Base-by-base conservation (phyloP, 2,797 vertebrate species). In the Pyrocephalus nanus region DNA sequence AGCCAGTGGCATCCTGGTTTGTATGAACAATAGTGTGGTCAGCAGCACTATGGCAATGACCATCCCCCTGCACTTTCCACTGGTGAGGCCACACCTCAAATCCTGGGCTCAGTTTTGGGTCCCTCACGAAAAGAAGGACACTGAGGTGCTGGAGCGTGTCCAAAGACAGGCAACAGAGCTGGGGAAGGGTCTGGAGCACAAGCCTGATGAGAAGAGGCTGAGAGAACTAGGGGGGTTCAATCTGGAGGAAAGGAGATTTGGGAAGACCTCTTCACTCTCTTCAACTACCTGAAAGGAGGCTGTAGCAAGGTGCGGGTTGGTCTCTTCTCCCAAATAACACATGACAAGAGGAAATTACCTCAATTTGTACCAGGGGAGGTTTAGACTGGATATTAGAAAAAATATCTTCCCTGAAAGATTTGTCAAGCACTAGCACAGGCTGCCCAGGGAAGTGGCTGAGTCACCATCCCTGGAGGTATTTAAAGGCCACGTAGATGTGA, bases 11-110 rank as follows among this genome's bases (percentile, higher is more conserved):
- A 48, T 64, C 55, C 34, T 54, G 45, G 14, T 5, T 1, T 54
- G 2, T 29, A 3, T 8, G 29, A 73, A 71, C 3, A 54, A 3
- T 0, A 6, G 18, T 7, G 54, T 40, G 65, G 5, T 4, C 57
- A 83, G 27, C 23, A 54, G 42, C 12, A 40, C 15, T 15, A 43
- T 22, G 34, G 29, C 9, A 40, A 47, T 8, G 36, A 74, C 12
- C 15, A 22, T 9, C 2, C 7, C 20, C 29, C 25, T 50, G 47
- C 6, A 20, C n/a, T 66, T 0, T 0, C 36, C 22, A 11, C n/a
- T 51, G 47, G 2, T 71, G 36, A 30, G 23, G 69, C 6, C 4
- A 3, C 18, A 55, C 11, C n/a, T 66, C 2, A 1, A 23, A 34
- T 17, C 5, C n/a, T 75, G 73, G 4, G 7, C 8, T 29, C 74